Evolutionary conservation across 2,797 vertebrate species (phyloP).

Genomic region (Chloroceryle amazona): DNA sequence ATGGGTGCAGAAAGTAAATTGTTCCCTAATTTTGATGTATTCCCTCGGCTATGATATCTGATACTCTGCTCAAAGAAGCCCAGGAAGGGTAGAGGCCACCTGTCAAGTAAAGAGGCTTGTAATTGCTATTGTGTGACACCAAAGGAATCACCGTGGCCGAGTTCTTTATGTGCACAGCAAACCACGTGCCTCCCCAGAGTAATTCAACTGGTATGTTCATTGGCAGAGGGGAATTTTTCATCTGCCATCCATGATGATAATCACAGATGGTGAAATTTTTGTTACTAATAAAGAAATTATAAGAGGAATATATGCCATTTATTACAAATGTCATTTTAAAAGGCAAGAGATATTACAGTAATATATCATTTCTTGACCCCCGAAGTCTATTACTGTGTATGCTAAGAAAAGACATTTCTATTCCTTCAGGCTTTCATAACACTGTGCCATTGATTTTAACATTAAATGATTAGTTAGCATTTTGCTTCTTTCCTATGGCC

Average conservation of each 20-base stretch:
- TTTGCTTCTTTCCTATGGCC: constrained; percentile 53
- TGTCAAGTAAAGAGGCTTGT: background rate
- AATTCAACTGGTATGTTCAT: background rate
- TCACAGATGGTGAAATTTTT: constrained; percentile 59
- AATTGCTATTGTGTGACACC: background rate
- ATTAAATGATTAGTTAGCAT: constrained; percentile 74
- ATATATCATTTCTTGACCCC: constrained; percentile 51
- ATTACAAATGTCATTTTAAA: constrained; percentile 56
- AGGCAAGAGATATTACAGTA: constrained; percentile 42
- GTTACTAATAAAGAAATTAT: constrained; percentile 64
- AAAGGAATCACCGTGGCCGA: background rate
- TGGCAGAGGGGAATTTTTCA: constrained; percentile 13
- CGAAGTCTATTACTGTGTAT: constrained; percentile 2
- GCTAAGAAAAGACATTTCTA: constrained; percentile 58
- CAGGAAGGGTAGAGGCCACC: background rate
- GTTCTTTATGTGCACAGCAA: background rate
- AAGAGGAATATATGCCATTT: constrained; percentile 22
- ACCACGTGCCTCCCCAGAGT: background rate
- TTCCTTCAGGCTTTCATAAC: constrained; percentile 56
- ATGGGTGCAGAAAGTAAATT: constrained; percentile 4
- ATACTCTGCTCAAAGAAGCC: background rate
- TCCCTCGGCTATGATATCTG: background rate
- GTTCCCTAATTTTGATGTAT: constrained; percentile 37
- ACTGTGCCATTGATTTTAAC: constrained; percentile 72
- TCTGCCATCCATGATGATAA: constrained; percentile 16